Conservation (phyloP, 2,113 vertebrate species). For the Camelus dromedarius region DNA sequence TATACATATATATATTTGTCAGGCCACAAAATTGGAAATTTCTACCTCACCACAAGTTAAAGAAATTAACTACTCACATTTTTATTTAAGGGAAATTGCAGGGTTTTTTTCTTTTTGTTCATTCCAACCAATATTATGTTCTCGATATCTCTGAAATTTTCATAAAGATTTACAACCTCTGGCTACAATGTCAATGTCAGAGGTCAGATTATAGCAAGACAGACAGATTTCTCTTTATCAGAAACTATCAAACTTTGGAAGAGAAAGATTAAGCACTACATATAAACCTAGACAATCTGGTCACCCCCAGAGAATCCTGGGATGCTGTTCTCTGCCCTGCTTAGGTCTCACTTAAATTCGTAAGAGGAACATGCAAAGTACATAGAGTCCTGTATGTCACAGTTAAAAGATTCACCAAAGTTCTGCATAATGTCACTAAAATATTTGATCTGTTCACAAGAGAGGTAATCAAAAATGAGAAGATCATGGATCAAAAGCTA, state of each 20-base stretch:
- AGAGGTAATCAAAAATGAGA: neutral
- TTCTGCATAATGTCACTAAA: neutral
- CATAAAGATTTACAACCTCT: constrained; percentile 15
- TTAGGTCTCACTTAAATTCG: neutral
- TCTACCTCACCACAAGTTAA: neutral
- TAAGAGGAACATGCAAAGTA: neutral
- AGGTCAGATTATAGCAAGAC: constrained; percentile 8
- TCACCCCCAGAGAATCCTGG: neutral
- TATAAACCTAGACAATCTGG: neutral
- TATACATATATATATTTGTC: neutral
- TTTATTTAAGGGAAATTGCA: neutral
- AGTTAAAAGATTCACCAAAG: neutral
- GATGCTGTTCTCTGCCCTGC: neutral
- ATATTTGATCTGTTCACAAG: neutral
- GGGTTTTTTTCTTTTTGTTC: neutral
- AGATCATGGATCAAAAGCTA: neutral
- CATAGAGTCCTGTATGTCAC: neutral
- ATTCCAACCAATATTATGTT: constrained; percentile 2
- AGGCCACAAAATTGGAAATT: neutral
- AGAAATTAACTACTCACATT: neutral
- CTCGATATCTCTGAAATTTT: neutral
- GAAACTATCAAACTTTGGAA: constrained; percentile 15
- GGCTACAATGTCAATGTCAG: neutral
- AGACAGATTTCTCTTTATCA: neutral
- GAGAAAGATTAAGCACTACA: neutral